Conservation (phyloP, 2,113 vertebrate genomes). For the Apaloderma vittatum region DNA sequence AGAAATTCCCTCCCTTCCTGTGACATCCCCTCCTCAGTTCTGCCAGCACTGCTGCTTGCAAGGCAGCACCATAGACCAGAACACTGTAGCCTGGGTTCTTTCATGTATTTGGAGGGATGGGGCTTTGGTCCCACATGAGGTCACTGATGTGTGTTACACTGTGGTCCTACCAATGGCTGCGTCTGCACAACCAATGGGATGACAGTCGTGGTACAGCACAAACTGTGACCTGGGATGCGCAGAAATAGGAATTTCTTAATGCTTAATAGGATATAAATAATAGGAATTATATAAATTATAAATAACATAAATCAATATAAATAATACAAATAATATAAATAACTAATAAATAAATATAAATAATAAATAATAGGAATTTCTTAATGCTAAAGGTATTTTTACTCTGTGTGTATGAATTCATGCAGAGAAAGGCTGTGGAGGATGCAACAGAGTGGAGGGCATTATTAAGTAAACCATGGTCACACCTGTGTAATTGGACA, state of each 20-base stretch:
- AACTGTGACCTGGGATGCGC: not conserved
- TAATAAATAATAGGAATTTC: not conserved
- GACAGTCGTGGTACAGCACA: not conserved
- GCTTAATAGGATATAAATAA: no score
- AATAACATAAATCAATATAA: no score
- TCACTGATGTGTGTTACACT: not conserved
- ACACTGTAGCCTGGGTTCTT: not conserved
- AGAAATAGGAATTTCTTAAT: not conserved
- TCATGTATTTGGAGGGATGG: fast-evolving
- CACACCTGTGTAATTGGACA: not conserved
- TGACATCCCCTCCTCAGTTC: not conserved
- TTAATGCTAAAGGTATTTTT: not conserved
- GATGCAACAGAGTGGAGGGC: not conserved
- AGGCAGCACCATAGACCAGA: not conserved
- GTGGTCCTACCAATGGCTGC: not conserved
- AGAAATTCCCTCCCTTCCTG: not conserved
- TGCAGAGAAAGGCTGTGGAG: not conserved
- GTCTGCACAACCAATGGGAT: not conserved
- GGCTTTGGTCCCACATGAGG: not conserved
- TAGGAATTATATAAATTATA: no score
- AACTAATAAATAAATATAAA: no score
- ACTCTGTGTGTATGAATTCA: not conserved
- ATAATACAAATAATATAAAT: no score
- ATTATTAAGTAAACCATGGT: not conserved
- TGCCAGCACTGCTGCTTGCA: not conserved